Conservation (phyloP, 2,113 vertebrate species). For the Toxostoma redivivum region DNA sequence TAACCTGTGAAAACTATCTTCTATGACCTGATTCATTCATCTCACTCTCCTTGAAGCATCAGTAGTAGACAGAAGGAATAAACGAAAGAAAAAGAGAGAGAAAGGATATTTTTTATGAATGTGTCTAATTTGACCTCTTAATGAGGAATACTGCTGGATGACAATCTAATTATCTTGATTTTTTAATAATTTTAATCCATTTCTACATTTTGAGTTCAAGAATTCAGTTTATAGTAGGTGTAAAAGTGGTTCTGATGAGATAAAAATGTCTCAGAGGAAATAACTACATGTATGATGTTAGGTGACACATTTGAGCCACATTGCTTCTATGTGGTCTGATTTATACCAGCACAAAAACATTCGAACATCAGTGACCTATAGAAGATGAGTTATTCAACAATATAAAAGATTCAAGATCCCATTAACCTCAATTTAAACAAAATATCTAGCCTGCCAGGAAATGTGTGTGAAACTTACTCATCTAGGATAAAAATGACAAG, state of each 20-base stretch:
- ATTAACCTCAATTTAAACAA: neutral
- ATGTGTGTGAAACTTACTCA: neutral
- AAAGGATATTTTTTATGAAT: neutral
- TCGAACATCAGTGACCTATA: neutral
- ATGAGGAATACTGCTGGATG: neutral
- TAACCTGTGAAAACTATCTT: neutral
- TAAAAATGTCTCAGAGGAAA: neutral
- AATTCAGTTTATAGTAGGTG: neutral
- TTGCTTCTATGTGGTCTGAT: neutral
- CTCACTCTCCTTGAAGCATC: neutral
- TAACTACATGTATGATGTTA: neutral
- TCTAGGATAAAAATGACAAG: neutral
- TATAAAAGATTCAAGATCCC: neutral
- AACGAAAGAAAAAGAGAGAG: neutral
- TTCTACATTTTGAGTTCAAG: neutral
- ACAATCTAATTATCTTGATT: neutral
- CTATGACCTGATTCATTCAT: slow-evolving; percentile 33
- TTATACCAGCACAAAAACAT: neutral
- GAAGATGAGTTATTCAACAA: neutral
- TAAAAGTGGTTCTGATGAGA: neutral
- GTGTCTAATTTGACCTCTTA: neutral
- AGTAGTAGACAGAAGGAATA: neutral
- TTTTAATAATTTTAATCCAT: neutral
- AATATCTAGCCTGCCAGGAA: neutral
- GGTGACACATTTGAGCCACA: neutral